phyloP scores from a whole-genome alignment of 2,888 invertebrate genomes.

The Chymomyza procnemis region DNA sequence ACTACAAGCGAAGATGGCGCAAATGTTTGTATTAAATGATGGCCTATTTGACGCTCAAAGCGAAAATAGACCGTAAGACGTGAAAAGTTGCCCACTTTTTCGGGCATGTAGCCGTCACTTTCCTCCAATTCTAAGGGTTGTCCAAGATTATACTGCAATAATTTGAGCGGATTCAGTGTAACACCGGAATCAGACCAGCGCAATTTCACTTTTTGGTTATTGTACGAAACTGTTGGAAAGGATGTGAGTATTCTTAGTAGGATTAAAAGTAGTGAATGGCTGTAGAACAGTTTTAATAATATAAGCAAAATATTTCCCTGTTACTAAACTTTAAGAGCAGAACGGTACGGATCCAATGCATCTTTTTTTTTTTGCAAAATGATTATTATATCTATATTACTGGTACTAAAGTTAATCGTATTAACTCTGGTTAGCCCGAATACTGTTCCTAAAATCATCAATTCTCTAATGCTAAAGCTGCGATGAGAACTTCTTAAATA shows the following conservation, averaged over 20 bases:
- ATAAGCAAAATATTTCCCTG: too few relatives aligned
- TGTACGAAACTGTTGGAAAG: slow-evolving; percentile 83
- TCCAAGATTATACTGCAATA: slow-evolving; percentile 88
- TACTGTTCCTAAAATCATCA: too few relatives aligned
- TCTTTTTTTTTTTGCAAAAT: too few relatives aligned
- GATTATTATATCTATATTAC: too few relatives aligned
- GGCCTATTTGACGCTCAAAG: slow-evolving; percentile 90
- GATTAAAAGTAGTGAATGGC: neutral
- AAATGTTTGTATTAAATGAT: slow-evolving; percentile 91
- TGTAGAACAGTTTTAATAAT: neutral
- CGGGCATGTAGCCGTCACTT: slow-evolving; percentile 86
- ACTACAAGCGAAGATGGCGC: slow-evolving; percentile 90
- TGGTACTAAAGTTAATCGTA: too few relatives aligned
- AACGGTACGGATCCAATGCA: neutral
- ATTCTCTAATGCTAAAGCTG: too few relatives aligned
- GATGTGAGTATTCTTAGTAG: neutral
- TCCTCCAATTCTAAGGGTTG: slow-evolving; percentile 86
- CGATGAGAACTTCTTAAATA: neutral
- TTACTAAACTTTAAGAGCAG: too few relatives aligned
- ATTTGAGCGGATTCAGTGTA: slow-evolving; percentile 87
- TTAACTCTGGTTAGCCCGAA: too few relatives aligned
- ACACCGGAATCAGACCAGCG: slow-evolving; percentile 88
- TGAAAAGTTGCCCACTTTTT: slow-evolving; percentile 90
- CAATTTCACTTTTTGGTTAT: slow-evolving; percentile 86
- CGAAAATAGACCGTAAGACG: slow-evolving; percentile 87